phyloP scores from a whole-genome alignment of 2,113 vertebrate species.

The Sander vitreus region DNA sequence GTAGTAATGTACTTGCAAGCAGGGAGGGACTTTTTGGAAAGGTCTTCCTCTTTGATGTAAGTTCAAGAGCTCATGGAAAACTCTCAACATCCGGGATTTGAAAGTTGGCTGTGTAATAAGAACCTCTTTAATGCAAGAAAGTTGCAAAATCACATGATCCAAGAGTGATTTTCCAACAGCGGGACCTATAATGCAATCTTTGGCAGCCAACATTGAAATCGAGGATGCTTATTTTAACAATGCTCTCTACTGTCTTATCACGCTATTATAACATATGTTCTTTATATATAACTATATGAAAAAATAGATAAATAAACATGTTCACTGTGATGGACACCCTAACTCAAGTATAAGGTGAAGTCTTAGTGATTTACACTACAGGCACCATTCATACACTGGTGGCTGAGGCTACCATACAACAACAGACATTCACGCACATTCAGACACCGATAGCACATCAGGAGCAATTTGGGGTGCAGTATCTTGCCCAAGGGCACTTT shows the following conservation, averaged over 20 bases:
- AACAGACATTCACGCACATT: no score
- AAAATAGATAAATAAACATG: background rate
- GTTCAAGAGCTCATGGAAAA: slow-evolving; percentile 14
- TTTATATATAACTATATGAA: background rate
- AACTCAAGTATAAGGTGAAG: background rate
- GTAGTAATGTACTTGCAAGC: background rate
- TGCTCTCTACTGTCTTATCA: background rate
- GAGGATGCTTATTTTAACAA: background rate
- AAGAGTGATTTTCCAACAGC: background rate
- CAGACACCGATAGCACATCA: no score
- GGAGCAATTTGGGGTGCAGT: no score
- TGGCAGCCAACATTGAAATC: background rate
- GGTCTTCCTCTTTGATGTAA: background rate
- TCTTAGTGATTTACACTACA: no score
- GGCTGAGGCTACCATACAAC: no score
- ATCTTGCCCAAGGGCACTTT: no score
- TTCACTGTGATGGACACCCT: background rate
- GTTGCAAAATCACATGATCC: background rate
- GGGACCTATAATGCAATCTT: background rate
- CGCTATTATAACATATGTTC: background rate
- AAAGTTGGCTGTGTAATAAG: background rate
- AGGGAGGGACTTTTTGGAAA: slow-evolving; percentile 1
- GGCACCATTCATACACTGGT: no score
- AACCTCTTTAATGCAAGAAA: background rate
- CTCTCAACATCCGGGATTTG: background rate